Evolutionary conservation across 2,113 vertebrate genomes (phyloP).

Genomic region (Aix galericulata): DNA sequence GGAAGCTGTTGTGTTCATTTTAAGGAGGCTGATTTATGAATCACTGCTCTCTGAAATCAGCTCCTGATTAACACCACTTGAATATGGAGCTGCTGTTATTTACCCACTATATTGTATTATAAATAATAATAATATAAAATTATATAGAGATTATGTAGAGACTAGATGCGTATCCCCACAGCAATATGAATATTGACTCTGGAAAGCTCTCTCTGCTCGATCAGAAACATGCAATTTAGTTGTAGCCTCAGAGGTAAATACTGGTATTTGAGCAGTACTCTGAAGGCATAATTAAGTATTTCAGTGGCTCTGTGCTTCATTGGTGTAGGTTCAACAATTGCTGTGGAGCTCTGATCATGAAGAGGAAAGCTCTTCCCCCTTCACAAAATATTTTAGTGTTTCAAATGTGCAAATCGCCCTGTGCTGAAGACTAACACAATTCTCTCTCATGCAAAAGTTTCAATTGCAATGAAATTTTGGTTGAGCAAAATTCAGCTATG

Average conservation of each 20-base stretch:
- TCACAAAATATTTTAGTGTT: neutral
- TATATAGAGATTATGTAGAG: neutral
- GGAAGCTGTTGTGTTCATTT: neutral
- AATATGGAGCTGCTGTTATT: slow-evolving; percentile 36
- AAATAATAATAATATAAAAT: slow-evolving; percentile 43
- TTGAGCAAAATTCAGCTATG: neutral
- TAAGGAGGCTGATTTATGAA: neutral
- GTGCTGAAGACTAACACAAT: neutral
- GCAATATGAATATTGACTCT: slow-evolving; percentile 49
- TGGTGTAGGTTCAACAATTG: neutral
- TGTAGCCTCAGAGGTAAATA: slow-evolving; percentile 57
- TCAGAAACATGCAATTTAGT: slow-evolving; percentile 35
- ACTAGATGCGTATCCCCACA: slow-evolving; percentile 30
- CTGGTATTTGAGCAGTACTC: slow-evolving; percentile 33
- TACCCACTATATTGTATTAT: neutral
- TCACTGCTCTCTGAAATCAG: neutral
- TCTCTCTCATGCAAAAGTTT: neutral
- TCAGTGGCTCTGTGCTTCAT: neutral
- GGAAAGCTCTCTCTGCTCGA: slow-evolving; percentile 24
- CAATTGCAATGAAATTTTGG: neutral
- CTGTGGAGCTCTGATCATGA: neutral
- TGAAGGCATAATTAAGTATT: slow-evolving; percentile 41
- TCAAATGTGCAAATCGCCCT: neutral
- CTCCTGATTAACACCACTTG: neutral
- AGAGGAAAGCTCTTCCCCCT: neutral